Evolutionary conservation across 2,113 vertebrate genomes (phyloP).

Genomic region (Entomyzon cyanotis): DNA sequence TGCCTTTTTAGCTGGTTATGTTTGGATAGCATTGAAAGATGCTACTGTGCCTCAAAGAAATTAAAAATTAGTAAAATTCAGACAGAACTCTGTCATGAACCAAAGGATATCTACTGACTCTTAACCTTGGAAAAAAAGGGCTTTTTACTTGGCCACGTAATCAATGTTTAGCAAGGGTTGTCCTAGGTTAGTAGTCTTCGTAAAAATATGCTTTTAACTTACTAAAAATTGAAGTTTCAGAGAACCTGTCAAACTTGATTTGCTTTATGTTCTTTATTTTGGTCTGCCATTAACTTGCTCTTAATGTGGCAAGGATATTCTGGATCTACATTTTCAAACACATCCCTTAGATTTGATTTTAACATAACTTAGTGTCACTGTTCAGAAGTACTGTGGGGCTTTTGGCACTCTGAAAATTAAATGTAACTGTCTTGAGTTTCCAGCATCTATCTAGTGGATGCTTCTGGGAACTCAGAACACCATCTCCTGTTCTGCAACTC

Average conservation of each 20-base stretch:
- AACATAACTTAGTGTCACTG: rapidly evolving
- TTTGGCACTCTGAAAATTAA: background rate
- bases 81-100: background rate
- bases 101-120: background rate
- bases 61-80: background rate
- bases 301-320: background rate
- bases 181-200: background rate
- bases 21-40: background rate
- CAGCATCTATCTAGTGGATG: background rate
- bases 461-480: background rate
- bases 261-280: background rate
- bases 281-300: background rate
- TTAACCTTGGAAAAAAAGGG: background rate
- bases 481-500: background rate
- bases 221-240: background rate
- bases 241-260: background rate
- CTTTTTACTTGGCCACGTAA: background rate
- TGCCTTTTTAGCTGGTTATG: background rate
- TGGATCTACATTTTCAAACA: background rate
- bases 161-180: background rate
- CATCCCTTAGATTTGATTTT: background rate
- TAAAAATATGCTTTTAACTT: background rate
- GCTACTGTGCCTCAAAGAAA: background rate
- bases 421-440: background rate
- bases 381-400: background rate